Base-by-base conservation (phyloP, 1,140 invertebrate genomes). In the Drosophila orosa region DNA sequence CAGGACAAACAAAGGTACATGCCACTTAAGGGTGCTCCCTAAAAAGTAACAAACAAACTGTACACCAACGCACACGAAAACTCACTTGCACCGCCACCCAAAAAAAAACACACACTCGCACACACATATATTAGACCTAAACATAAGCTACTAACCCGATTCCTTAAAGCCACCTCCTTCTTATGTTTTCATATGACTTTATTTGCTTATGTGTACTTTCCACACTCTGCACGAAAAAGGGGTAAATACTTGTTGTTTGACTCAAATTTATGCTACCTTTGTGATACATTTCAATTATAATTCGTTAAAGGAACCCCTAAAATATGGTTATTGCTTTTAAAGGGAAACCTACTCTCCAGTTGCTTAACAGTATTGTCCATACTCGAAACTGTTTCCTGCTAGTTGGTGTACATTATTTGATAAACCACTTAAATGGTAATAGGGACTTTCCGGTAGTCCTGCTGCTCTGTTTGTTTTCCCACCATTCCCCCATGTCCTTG, bases 1-100 rank as follows among this genome's bases (percentile, higher is more conserved):
- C 74, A 69, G 80, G 90, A 91, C 45, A 78, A 90, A 79, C 90
- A 91, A 91, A 91, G 90, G 90, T 91, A 91, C 57, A 62, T 68
- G 52, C 63, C 52, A 66, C 57, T 44, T 22, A 77, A 63, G 24
- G 56, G 57, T 48, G 24, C 71, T 55, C 50, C 42, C 3, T 19
- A 45, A 54, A 63, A 47, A 10, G 12, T 40, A 59, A 35, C 29
- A 54, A 52, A 62, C 57, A 56, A 44, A 27, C 17, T 45, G 13
- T 35, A 50, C 62, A 35, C 58, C 42, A 31, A 45, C 55, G 52
- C 60, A 67, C 42, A 52, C 37, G 19, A 47, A 65, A 65, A 47
- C 39, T 24, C 47, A 58, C 48, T 29, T 31, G 27, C 47, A 63
- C 50, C 7, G n/a, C 42, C 59, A 63, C 44, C 19, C 15, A 35